phyloP scores from a whole-genome alignment of 2,797 vertebrate species.

The Chelmon rostratus region DNA sequence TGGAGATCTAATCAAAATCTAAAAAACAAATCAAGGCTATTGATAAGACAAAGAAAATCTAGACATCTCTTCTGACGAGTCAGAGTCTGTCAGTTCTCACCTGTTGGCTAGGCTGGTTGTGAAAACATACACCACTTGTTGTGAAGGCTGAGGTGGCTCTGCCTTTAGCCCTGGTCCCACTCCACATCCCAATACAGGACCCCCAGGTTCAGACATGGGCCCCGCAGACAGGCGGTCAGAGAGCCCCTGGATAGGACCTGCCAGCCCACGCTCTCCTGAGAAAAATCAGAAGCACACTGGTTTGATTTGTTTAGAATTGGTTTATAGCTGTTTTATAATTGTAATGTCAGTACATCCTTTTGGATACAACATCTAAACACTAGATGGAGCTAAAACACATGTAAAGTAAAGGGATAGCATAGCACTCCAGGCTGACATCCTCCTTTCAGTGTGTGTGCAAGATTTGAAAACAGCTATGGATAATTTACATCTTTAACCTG shows the following conservation, averaged over 20 bases:
- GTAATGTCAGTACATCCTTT: not conserved
- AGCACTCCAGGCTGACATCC: slow-evolving; percentile 11
- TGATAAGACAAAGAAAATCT: not conserved
- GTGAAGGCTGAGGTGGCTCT: slow-evolving; percentile 85
- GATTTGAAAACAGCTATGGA: slow-evolving; percentile 32
- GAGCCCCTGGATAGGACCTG: slow-evolving; percentile 87
- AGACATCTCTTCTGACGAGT: not conserved
- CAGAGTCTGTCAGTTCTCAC: slow-evolving; percentile 79
- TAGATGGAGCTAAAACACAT: slow-evolving; percentile 81
- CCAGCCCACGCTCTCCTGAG: slow-evolving; percentile 89
- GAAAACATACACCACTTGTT: slow-evolving; percentile 96
- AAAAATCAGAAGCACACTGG: slow-evolving; percentile 29
- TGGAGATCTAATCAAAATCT: not conserved
- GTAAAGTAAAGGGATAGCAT: slow-evolving; percentile 31
- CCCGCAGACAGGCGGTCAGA: slow-evolving; percentile 87
- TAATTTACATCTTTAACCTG: slow-evolving; percentile 23
- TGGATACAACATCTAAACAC: slow-evolving; percentile 63
- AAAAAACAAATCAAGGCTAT: not conserved
- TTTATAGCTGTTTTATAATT: not conserved
- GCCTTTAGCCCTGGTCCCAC: slow-evolving; percentile 75
- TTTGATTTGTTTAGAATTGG: slow-evolving; percentile 4
- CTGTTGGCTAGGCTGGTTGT: slow-evolving; percentile 97
- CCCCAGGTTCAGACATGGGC: slow-evolving; percentile 83
- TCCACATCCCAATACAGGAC: slow-evolving; percentile 84
- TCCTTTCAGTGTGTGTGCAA: slow-evolving; percentile 33